phyloP scores from a whole-genome alignment of 2,113 vertebrate species.

The Ailuropoda melanoleuca region DNA sequence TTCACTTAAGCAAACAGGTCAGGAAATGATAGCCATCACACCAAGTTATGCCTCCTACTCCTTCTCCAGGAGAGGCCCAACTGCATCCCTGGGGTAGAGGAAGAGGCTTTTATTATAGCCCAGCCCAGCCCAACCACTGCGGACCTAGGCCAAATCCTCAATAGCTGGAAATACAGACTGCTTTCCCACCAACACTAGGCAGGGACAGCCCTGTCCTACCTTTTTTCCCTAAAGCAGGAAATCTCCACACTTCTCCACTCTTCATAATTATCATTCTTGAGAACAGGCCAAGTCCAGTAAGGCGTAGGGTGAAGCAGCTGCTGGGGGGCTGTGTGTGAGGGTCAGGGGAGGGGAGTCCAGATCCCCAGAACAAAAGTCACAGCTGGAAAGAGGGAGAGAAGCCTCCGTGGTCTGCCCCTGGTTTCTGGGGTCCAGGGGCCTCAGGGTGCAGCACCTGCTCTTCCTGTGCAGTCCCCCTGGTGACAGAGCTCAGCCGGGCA shows the following conservation, averaged over 20 bases:
- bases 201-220: background rate
- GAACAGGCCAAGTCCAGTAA: conserved; percentile 24
- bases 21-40: background rate
- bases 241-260: background rate
- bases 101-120: background rate
- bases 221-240: conserved; percentile 17
- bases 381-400: background rate
- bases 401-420: background rate
- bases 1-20: background rate
- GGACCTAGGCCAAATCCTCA: background rate
- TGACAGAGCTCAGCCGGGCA: background rate
- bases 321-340: background rate
- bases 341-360: background rate
- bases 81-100: background rate
- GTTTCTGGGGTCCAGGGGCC: background rate
- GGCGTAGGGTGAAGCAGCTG: background rate
- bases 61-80: background rate
- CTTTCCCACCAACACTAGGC: background rate
- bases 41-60: background rate
- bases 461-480: background rate
- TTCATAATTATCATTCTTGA: background rate
- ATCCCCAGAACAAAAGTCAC: background rate
- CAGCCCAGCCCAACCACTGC: background rate
- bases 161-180: background rate
- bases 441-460: background rate